Evolutionary conservation across 2,797 vertebrate genomes (phyloP).

Genomic region (Macropodus opercularis): DNA sequence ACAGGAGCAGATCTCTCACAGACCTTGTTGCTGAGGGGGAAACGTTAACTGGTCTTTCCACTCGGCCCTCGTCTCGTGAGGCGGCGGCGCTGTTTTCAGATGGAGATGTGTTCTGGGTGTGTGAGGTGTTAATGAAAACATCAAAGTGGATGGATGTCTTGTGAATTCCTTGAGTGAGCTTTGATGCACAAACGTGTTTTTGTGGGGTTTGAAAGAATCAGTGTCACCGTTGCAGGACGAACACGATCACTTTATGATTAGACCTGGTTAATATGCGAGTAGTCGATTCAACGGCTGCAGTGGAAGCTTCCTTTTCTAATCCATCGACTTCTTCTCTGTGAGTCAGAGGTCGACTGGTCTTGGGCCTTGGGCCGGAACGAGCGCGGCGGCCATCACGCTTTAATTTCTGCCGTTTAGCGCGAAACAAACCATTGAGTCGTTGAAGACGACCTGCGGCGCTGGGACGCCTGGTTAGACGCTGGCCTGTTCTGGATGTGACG

Average conservation of each 20-base stretch:
- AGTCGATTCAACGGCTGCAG: no score
- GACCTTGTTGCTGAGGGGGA: slow-evolving; percentile 23
- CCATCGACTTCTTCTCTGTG: no score
- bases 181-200: not conserved
- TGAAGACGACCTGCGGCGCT: no score
- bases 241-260: no score
- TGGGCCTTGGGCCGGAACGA: not conserved
- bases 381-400: no score
- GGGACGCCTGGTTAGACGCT: no score
- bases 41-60: slow-evolving; percentile 24
- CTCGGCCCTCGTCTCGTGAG: not conserved
- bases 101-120: slow-evolving; percentile 1
- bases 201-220: not conserved
- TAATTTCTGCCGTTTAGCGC: not conserved
- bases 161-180: slow-evolving; percentile 9
- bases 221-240: not conserved
- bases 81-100: slow-evolving; percentile 4
- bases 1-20: slow-evolving; percentile 37
- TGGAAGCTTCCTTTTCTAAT: no score
- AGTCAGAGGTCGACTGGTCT: no score
- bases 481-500: no score
- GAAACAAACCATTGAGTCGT: not conserved
- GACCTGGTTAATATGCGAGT: no score
- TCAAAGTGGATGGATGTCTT: slow-evolving; percentile 1
- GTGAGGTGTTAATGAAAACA: slow-evolving; percentile 18